Base-by-base conservation (phyloP, 2,888 invertebrate genomes). In the Macropis europaea region DNA sequence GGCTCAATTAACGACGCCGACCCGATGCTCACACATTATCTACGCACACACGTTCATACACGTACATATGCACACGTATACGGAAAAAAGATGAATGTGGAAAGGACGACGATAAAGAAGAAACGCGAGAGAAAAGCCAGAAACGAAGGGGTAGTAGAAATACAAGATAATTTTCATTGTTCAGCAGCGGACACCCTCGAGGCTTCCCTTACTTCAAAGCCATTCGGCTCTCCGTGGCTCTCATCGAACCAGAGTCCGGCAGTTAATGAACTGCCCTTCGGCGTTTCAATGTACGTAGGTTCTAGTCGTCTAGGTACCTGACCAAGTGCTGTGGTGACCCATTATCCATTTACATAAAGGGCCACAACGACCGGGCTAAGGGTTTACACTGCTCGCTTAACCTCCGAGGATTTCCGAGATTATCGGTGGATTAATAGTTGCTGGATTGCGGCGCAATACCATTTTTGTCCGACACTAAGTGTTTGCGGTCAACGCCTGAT, bases 181-280 rank as follows among this genome's bases (percentile, higher is more conserved):
- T 80, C 73, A 67, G 62, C 71, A 50, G 50, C 69, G 73, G 71
- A 84, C 76, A 70, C 67, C 79, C 83, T 72, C 76, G 73, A 82
- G 78, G 82, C 77, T 67, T 74, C 76, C 53, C 63, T 79, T 79
- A 77, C 84, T 82, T 84, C 81, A 83, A 84, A 84, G 82, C 83
- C 57, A 74, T 61, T 77, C 73, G 63, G 54, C 62, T 71, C 73
- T 64, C 69, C 76, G 70, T 57, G 42, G 75, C 76, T 76, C 73
- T 76, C 77, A 66, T 76, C 77, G 77, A 83, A 84, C 70, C 73
- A 64, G 76, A 63, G 79, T 74, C 77, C 77, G 77, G 62, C 76
- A 74, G 79, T 81, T 85, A 84, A 86, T 84, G 85, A 86, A 85
- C 84, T 80, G 75, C 76, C 81, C 82, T 76, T 79, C 76, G 79